phyloP scores from a whole-genome alignment of 2,797 vertebrate genomes.

The Lithobates sylvaticus region DNA sequence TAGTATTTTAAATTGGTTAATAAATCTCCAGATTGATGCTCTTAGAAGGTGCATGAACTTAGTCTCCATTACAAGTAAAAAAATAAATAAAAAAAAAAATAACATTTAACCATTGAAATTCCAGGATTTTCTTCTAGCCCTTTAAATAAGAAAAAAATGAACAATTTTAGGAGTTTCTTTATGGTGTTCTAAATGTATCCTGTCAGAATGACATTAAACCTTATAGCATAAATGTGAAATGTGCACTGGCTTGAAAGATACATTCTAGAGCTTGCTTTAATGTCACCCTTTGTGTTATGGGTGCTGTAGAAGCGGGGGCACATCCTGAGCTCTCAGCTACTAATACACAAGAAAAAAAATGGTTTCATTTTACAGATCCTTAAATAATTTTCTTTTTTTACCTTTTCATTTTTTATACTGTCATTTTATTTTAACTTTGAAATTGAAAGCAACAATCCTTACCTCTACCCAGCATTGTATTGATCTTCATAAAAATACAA shows the following conservation, averaged over 20 bases:
- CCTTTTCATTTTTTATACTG: too few relatives aligned
- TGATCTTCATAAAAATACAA: too few relatives aligned
- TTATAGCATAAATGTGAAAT: neutral
- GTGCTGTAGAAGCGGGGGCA: neutral
- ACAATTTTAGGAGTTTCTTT: neutral
- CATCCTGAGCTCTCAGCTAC: neutral
- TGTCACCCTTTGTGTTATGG: neutral
- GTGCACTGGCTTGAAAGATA: neutral
- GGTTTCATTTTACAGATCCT: too few relatives aligned
- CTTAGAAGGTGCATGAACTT: constrained; percentile 86
- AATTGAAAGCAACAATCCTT: too few relatives aligned
- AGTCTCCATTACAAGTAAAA: constrained; percentile 88
- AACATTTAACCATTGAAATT: constrained; percentile 76
- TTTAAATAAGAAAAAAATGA: constrained; percentile 3
- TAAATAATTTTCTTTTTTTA: too few relatives aligned
- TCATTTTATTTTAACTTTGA: too few relatives aligned
- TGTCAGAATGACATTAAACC: constrained; percentile 1
- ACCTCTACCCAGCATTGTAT: too few relatives aligned
- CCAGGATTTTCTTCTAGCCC: constrained; percentile 25
- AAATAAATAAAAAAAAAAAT: constrained; percentile 81
- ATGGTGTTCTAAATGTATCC: neutral
- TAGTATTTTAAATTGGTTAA: constrained; percentile 99
- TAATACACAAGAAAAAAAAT: too few relatives aligned
- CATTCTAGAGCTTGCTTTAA: constrained; percentile 2
- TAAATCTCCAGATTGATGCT: constrained; percentile 94